These are phyloP conservation scores for Caretta caretta DNA, from an alignment of 2,113 vertebrate species.

Conservation along the genomic window DNA sequence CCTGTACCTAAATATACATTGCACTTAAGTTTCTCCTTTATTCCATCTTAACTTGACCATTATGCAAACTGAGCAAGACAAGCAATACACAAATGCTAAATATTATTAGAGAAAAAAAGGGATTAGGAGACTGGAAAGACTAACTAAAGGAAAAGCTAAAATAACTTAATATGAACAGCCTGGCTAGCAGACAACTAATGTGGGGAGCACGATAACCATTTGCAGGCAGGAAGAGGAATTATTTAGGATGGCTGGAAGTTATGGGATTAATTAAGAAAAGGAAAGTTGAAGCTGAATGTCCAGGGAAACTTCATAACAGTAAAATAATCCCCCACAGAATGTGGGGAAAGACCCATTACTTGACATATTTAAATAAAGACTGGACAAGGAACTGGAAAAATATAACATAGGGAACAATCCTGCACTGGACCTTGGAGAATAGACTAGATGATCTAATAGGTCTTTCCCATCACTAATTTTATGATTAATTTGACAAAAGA, in stretches of 20 bases:
- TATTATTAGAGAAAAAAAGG: not conserved
- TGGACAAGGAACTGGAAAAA: not conserved
- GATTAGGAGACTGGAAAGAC: not conserved
- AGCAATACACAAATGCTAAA: not conserved
- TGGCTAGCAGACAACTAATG: slow-evolving; percentile 7
- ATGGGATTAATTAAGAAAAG: slow-evolving; percentile 24
- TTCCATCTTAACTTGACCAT: not conserved
- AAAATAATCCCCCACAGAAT: not conserved
- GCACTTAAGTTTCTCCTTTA: not conserved
- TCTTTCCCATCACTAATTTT: not conserved
- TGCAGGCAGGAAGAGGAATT: not conserved
- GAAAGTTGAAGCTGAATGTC: not conserved
- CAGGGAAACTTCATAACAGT: not conserved
- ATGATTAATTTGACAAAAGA: not conserved
- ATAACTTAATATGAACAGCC: not conserved
- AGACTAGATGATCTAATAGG: not conserved
- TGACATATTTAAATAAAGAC: not conserved
- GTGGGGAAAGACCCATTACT: not conserved
- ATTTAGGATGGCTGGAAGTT: not conserved
- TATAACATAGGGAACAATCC: not conserved
- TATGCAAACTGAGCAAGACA: not conserved
- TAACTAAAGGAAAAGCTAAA: slow-evolving; percentile 31
- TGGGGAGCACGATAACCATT: not conserved
- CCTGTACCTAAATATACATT: not conserved
- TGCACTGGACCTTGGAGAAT: not conserved